Conservation (phyloP, 1,140 invertebrate genomes). For the Scaptomyza montana region DNA sequence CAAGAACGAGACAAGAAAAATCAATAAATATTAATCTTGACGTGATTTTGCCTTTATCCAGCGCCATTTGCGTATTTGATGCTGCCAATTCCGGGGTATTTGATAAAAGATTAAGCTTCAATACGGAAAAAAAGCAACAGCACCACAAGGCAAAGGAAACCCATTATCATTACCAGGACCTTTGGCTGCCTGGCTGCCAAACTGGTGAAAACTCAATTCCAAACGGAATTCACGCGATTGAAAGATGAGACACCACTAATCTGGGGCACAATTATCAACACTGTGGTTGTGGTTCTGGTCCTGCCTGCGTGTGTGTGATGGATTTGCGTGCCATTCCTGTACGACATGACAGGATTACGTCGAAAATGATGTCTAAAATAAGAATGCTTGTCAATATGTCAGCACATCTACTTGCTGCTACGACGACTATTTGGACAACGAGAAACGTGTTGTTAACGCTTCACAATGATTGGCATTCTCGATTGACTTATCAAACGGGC, state of each 20-base stretch:
- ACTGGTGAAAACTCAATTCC: slow-evolving; percentile 6
- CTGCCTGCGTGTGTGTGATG: neutral
- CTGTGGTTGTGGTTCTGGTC: neutral
- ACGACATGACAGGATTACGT: slow-evolving; percentile 1
- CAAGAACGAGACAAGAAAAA: slow-evolving; percentile 55
- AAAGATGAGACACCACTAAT: slow-evolving; percentile 24
- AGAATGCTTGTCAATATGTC: slow-evolving; percentile 3
- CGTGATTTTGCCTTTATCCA: slow-evolving; percentile 75
- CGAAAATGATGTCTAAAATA: neutral
- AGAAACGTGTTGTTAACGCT: neutral
- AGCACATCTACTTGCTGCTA: neutral
- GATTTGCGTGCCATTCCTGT: neutral
- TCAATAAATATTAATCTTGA: slow-evolving; percentile 80
- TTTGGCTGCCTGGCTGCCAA: slow-evolving; percentile 2
- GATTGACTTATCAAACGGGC: neutral
- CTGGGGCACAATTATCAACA: slow-evolving; percentile 21
- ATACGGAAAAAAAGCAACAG: slow-evolving; percentile 27
- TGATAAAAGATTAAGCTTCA: slow-evolving; percentile 68
- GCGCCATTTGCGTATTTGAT: slow-evolving; percentile 74
- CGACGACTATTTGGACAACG: no score
- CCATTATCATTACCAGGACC: slow-evolving; percentile 54
- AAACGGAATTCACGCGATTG: slow-evolving; percentile 9
- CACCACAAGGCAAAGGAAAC: slow-evolving; percentile 5
- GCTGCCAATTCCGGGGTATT: slow-evolving; percentile 36
- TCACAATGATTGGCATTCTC: neutral